phyloP scores from a whole-genome alignment of 2,888 invertebrate genomes.

The Brachycybe producta region DNA sequence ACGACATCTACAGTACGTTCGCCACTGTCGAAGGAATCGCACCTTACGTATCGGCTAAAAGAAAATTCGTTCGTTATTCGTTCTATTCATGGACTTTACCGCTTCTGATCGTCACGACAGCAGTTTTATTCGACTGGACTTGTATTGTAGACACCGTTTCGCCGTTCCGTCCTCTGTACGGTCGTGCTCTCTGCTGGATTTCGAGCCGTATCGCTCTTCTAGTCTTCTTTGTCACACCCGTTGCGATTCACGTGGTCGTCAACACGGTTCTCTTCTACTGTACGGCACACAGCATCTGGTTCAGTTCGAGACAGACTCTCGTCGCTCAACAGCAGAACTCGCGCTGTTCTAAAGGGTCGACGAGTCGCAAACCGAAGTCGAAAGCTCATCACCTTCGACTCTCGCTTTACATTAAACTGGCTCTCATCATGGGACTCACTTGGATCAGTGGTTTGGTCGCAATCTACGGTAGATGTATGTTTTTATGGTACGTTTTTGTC shows the following conservation, averaged over 20 bases:
- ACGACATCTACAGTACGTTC: slow-evolving; percentile 31
- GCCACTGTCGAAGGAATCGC: background rate
- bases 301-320: background rate
- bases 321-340: background rate
- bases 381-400: slow-evolving; percentile 6
- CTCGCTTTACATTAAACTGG: slow-evolving; percentile 20
- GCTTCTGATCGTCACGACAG: slow-evolving; percentile 1
- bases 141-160: background rate
- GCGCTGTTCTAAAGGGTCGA: background rate
- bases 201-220: slow-evolving; percentile 6
- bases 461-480: slow-evolving; percentile 18
- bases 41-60: background rate
- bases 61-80: slow-evolving; percentile 10
- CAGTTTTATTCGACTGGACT: slow-evolving; percentile 1
- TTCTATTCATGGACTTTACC: slow-evolving; percentile 17
- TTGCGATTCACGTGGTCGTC: slow-evolving; percentile 4
- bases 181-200: slow-evolving; percentile 13
- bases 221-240: slow-evolving; percentile 15
- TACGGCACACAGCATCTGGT: slow-evolving; percentile 2
- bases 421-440: slow-evolving; percentile 30
- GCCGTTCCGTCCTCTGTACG: slow-evolving; percentile 15
- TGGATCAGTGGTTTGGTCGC: slow-evolving; percentile 30
- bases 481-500: slow-evolving; percentile 29
- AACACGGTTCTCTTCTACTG: background rate
- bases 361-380: background rate